Conservation (phyloP, 1,140 invertebrate species). For the Phthorimaea operculella region DNA sequence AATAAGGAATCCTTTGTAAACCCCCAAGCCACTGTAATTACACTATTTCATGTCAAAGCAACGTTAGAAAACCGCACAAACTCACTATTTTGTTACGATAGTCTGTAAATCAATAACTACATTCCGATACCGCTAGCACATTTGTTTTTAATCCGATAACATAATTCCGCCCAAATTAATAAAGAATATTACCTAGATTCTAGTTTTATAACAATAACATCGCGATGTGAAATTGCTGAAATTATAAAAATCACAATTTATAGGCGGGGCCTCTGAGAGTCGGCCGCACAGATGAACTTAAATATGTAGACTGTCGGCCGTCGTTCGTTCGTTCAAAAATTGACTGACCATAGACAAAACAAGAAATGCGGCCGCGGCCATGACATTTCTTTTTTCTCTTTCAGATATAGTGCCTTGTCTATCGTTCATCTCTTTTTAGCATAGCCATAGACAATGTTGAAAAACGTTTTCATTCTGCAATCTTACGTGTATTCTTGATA, state of each 20-base stretch:
- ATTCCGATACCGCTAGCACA: conserved; percentile 20
- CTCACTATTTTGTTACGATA: conserved; percentile 35
- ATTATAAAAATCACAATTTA: conserved; percentile 50
- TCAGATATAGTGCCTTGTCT: not conserved
- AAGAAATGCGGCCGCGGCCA: conserved; percentile 9
- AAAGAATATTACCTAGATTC: conserved; percentile 35
- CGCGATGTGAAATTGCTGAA: conserved; percentile 46
- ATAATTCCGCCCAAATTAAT: not conserved
- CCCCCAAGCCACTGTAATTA: conserved; percentile 25
- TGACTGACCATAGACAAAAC: conserved; percentile 30
- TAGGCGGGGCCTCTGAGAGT: conserved; percentile 60
- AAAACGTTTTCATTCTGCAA: not conserved
- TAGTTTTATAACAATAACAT: conserved; percentile 56
- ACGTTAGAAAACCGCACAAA: conserved; percentile 35
- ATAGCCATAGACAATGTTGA: not conserved
- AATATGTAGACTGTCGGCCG: no score
- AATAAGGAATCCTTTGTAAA: conserved; percentile 23
- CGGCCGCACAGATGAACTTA: no score
- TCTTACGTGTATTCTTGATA: no score
- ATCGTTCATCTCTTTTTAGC: not conserved
- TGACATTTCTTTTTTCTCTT: conserved; percentile 12
- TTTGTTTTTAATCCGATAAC: not conserved
- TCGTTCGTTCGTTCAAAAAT: conserved; percentile 41
- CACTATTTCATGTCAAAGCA: conserved; percentile 29
- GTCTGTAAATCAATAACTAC: conserved; percentile 53